Percentiles rank a stretch among this genome's conserved stretches.
Conservation (phyloP, 2,797 vertebrate genomes). For the Sebastes taczanowskii region DNA sequence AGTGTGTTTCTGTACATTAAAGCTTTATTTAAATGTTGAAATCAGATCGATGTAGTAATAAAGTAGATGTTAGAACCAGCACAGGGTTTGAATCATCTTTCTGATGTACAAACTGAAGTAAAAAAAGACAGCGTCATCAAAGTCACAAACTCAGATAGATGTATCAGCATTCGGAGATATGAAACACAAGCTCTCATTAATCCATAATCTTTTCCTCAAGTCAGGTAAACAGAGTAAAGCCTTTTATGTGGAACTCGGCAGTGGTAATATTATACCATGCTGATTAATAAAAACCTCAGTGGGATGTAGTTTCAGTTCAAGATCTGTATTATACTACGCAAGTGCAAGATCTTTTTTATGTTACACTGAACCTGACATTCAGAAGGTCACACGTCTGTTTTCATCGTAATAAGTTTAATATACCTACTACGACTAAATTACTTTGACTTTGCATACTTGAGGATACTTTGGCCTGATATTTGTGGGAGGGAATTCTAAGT, state of each 20-base stretch:
- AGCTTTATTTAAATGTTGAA: background rate
- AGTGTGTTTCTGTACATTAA: background rate
- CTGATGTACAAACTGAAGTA: background rate
- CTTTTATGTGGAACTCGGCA: constrained; percentile 21
- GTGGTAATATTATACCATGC: background rate
- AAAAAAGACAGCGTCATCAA: background rate
- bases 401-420: background rate
- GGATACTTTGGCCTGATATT: background rate
- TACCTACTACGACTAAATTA: background rate
- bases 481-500: background rate
- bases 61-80: background rate
- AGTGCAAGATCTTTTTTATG: background rate
- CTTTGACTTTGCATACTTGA: background rate
- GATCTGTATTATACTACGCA: background rate
- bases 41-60: background rate
- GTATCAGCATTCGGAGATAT: constrained; percentile 1
- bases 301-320: background rate
- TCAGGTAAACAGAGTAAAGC: constrained; percentile 34
- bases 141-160: background rate
- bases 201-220: constrained; percentile 19
- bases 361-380: constrained; percentile 3
- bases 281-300: constrained; percentile 25
- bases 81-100: background rate
- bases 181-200: background rate
- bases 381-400: constrained; percentile 5